A percentile compares a stretch with the other conserved stretches of the same genome.
phyloP scores from a whole-genome alignment of 2,888 invertebrate genomes.

The Andrena flavipes region DNA sequence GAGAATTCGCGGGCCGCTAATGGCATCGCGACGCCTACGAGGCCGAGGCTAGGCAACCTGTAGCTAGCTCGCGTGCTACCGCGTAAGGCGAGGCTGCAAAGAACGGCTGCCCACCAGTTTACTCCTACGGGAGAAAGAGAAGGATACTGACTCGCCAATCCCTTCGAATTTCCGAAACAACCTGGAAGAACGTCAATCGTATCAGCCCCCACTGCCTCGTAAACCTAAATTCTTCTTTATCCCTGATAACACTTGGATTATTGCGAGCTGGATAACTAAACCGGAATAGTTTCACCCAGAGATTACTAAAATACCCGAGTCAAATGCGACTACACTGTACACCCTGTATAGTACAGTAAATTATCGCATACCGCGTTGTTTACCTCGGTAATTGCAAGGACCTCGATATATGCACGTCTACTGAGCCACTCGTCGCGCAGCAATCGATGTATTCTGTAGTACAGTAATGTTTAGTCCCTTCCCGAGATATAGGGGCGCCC shows the following conservation, averaged over 20 bases:
- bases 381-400: too few relatives aligned
- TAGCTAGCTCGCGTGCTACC: slow-evolving; percentile 69
- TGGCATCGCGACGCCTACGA: slow-evolving; percentile 74
- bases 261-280: too few relatives aligned
- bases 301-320: too few relatives aligned
- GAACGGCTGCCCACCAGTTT: slow-evolving; percentile 67
- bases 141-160: slow-evolving; percentile 35
- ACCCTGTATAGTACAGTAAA: too few relatives aligned
- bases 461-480: too few relatives aligned
- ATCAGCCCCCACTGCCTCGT: background rate
- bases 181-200: background rate
- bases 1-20: slow-evolving; percentile 71
- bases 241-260: background rate
- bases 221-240: background rate
- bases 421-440: too few relatives aligned
- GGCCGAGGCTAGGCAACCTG: slow-evolving; percentile 71
- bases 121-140: slow-evolving; percentile 68
- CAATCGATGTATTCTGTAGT: too few relatives aligned
- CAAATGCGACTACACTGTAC: too few relatives aligned
- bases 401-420: too few relatives aligned
- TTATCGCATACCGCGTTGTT: too few relatives aligned
- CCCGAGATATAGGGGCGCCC: too few relatives aligned
- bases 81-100: slow-evolving; percentile 73
- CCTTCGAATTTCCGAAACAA: slow-evolving; percentile 35
- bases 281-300: too few relatives aligned